These are phyloP conservation scores for Seriola rivoliana DNA, from an alignment of 2,113 vertebrate species.

Conservation along the genomic window DNA sequence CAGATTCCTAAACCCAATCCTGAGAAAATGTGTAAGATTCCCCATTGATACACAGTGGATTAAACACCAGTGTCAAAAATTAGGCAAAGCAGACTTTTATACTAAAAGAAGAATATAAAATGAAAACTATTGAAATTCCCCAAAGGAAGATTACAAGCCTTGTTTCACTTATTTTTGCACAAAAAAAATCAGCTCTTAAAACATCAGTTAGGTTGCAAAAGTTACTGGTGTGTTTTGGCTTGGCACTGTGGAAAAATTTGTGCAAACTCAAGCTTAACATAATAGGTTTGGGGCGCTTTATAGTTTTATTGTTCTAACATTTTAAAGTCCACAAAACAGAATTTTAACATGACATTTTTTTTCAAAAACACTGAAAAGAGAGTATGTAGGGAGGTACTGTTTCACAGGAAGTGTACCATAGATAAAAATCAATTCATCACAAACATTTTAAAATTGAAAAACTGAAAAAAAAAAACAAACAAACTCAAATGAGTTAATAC, in stretches of 20 bases:
- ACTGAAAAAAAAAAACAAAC: not conserved
- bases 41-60: not conserved
- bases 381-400: constrained; percentile 40
- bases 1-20: constrained; percentile 8
- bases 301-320: constrained; percentile 48
- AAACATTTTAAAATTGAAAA: constrained; percentile 42
- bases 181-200: not conserved
- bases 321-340: constrained; percentile 56
- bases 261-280: constrained; percentile 21
- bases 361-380: constrained; percentile 52
- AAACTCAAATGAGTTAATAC: constrained; percentile 8
- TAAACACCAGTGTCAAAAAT: not conserved
- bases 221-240: not conserved
- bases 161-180: not conserved
- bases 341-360: constrained; percentile 31
- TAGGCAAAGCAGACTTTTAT: not conserved
- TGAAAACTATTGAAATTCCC: not conserved
- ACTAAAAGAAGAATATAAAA: constrained; percentile 1
- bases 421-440: constrained; percentile 50
- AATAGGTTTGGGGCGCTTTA: not conserved
- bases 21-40: constrained; percentile 4
- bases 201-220: not conserved
- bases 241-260: not conserved
- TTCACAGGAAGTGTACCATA: constrained; percentile 52
- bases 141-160: not conserved